These are phyloP conservation scores for Mesorhabditis belari DNA, from an alignment of 2,888 invertebrate genomes.

Conservation along the genomic window DNA sequence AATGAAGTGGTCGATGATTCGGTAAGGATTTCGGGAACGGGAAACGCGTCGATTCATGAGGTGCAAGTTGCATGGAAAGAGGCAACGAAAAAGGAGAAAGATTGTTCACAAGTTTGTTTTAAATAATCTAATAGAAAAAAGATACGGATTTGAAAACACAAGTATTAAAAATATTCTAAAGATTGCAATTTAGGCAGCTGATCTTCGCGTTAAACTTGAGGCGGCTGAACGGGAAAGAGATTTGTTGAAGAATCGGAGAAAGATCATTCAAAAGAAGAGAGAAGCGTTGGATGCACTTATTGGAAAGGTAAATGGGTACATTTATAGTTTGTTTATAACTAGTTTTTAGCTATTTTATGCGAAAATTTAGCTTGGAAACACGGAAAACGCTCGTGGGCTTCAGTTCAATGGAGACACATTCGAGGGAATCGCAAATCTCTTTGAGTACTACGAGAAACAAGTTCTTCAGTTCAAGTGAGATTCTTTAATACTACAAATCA, in stretches of 20 bases:
- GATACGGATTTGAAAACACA: too few species aligned
- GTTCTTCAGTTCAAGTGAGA: neutral
- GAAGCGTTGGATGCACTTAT: neutral
- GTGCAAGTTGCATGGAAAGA: slow-evolving; percentile 19
- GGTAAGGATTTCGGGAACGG: slow-evolving; percentile 38
- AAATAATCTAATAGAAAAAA: neutral
- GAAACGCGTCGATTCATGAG: slow-evolving; percentile 36
- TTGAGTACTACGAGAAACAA: slow-evolving; percentile 21
- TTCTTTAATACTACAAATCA: too few species aligned
- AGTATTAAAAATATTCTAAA: too few species aligned
- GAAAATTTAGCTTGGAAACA: neutral
- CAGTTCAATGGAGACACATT: slow-evolving; percentile 16
- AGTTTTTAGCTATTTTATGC: too few species aligned
- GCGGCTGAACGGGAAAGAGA: slow-evolving; percentile 2
- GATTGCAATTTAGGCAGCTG: neutral
- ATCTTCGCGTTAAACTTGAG: neutral
- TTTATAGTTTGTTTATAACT: too few species aligned
- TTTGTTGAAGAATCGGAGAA: slow-evolving; percentile 7
- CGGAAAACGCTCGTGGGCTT: neutral
- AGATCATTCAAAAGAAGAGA: slow-evolving; percentile 11
- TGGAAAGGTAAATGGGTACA: too few species aligned
- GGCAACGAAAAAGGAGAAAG: slow-evolving; percentile 12
- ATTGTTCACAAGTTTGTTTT: neutral
- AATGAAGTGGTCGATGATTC: slow-evolving; percentile 21
- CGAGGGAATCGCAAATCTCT: slow-evolving; percentile 24